Evolutionary conservation across 1,140 invertebrate genomes (phyloP).

Genomic region (Diabrotica undecimpunctata): DNA sequence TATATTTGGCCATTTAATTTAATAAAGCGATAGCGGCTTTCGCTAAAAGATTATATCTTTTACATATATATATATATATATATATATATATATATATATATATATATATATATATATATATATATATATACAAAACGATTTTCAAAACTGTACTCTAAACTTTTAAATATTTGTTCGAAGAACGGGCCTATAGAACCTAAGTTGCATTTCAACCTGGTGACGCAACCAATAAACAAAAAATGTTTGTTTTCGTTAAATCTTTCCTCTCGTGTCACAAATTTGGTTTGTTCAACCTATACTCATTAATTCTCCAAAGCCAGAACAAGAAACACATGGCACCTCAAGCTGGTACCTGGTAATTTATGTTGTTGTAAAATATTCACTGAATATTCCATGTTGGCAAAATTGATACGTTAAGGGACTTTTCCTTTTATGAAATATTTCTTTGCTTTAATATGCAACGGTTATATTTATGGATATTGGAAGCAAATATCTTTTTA

Average conservation of each 20-base stretch:
- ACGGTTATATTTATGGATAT: neutral
- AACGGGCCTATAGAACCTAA: too few species aligned
- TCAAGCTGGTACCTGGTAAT: constrained; percentile 6
- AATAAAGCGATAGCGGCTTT: too few species aligned
- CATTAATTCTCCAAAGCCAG: constrained; percentile 11
- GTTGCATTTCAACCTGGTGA: too few species aligned
- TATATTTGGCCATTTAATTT: too few species aligned
- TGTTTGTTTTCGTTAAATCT: constrained; percentile 1
- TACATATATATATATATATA: too few species aligned
- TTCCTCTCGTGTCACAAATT: constrained; percentile 6
- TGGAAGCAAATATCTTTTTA: too few species aligned
- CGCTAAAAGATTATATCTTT: too few species aligned
- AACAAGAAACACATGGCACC: constrained; percentile 13
- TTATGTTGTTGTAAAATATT: constrained; percentile 13
- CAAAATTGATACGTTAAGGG: constrained; percentile 11
- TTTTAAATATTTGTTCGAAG: too few species aligned
- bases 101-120: too few species aligned
- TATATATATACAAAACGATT: too few species aligned
- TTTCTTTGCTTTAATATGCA: neutral
- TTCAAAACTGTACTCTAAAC: too few species aligned
- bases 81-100: too few species aligned
- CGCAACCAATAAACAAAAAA: neutral
- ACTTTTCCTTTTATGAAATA: neutral
- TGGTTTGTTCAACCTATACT: constrained; percentile 14
- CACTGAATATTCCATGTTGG: constrained; percentile 4